These are phyloP conservation scores for Tethea ocularis DNA, from an alignment of 2,888 invertebrate species.

Conservation along the genomic window DNA sequence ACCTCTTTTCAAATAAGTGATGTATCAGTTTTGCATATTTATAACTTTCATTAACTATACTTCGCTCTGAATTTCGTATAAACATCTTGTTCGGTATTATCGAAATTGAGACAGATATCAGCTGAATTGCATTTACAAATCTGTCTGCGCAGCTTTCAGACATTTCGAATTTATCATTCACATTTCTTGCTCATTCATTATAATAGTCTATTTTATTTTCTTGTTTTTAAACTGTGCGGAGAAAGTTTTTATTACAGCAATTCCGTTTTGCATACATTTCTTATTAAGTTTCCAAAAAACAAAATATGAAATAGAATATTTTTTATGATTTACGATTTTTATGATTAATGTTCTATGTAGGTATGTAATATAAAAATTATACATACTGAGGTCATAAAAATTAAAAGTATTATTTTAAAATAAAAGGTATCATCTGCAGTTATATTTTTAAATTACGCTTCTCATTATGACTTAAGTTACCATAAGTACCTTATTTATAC, in stretches of 20 bases:
- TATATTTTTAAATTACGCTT: too few species aligned
- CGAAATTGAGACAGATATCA: neutral
- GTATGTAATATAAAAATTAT: too few species aligned
- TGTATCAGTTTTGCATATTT: neutral
- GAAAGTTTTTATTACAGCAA: neutral
- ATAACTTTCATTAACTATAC: neutral
- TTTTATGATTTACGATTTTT: neutral
- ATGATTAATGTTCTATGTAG: neutral
- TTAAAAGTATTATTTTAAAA: too few species aligned
- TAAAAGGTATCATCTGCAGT: neutral
- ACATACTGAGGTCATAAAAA: neutral
- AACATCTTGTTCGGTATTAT: neutral
- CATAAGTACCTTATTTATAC: too few species aligned
- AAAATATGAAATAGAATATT: neutral
- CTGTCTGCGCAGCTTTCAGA: constrained; percentile 1
- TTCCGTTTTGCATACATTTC: constrained; percentile 3
- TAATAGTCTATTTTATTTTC: constrained; percentile 2
- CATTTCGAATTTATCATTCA: neutral
- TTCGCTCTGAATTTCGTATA: neutral
- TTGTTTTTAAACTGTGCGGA: constrained; percentile 1
- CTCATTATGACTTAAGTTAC: neutral
- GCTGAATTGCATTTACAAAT: neutral
- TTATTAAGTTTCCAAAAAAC: neutral
- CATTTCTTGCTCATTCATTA: neutral
- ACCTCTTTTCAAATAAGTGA: neutral